Percentiles rank a stretch among this genome's conserved stretches.
Conservation (phyloP, 2,113 vertebrate species). For the Mobula birostris region DNA sequence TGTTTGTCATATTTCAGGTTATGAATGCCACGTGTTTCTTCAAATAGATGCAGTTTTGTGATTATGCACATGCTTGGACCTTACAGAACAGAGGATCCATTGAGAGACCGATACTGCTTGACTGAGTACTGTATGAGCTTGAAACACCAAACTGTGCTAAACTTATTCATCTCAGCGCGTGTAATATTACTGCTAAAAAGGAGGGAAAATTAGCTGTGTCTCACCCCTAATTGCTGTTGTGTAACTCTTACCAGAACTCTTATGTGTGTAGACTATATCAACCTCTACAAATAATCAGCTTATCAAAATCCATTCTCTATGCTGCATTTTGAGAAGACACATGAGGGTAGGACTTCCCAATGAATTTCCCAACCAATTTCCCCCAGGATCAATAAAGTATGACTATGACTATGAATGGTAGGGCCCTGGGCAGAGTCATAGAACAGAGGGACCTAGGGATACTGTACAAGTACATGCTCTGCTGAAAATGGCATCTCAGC, state of each 20-base stretch:
- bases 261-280: neutral
- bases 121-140: neutral
- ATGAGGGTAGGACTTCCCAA: too few species aligned
- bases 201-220: neutral
- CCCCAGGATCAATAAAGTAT: too few species aligned
- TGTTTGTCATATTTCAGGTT: neutral
- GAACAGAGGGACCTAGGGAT: too few species aligned
- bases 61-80: neutral
- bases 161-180: neutral
- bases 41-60: neutral
- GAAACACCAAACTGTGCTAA: neutral
- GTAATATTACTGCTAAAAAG: neutral
- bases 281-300: neutral
- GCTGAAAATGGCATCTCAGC: too few species aligned
- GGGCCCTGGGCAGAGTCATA: too few species aligned
- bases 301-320: neutral
- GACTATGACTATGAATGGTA: too few species aligned
- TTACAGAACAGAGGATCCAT: neutral
- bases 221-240: neutral
- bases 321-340: too few species aligned
- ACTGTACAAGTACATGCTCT: too few species aligned
- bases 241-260: neutral
- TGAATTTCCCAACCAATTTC: neutral
- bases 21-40: neutral
- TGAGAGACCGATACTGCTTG: neutral